Evolutionary conservation across 2,888 invertebrate species (phyloP), one percentile per base, ranked within the genome.

Genomic region (Heliothis peltigera): DNA sequence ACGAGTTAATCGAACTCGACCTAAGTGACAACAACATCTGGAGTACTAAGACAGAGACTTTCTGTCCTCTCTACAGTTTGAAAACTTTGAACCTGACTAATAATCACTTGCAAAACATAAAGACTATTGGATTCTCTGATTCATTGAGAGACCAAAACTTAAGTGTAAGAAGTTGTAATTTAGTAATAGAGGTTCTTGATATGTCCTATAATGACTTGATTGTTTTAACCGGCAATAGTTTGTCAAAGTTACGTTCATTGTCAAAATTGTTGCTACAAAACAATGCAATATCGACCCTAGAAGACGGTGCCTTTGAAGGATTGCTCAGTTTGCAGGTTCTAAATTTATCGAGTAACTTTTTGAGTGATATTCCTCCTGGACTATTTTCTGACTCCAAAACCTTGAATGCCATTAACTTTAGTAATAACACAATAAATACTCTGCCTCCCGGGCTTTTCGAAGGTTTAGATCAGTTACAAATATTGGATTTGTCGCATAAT

Each of bases 31-130:
- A 97, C 92, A 97, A 97, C 87, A 96, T 97, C 70, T 97, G 97
- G 97, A 97, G 96, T 74, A 94, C 97, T 63, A 97, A 97, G 73
- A 94, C 95, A 39, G 96, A 97, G 82, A 95, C 96, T 69, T 96
- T 98, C 86, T 98, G 97, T 88, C 96, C 97, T 43, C 93, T 97
- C 77, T 96, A 96, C 85, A 96, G 96, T 89, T 95, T 98, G 74
- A 96, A 96, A 85, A 95, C 93, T 66, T 94, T 98, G 60, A 98
- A 98, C 87, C 88, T 98, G 75, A 97, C 97, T 69, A 95, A 95
- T 84, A 98, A 98, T 93, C 97, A 97, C 87, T 95, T 98, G 82
- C 97, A 97, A 92, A 97, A 98, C 86, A 95, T 97, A 74, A 95
- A 96, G 67, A 96, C 97, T 58, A 93, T 98, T 68, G 97, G 97